A percentile compares a stretch with the other conserved stretches of the same genome.
Conservation (phyloP, 2,113 vertebrate species). For the Xenus cinereus region DNA sequence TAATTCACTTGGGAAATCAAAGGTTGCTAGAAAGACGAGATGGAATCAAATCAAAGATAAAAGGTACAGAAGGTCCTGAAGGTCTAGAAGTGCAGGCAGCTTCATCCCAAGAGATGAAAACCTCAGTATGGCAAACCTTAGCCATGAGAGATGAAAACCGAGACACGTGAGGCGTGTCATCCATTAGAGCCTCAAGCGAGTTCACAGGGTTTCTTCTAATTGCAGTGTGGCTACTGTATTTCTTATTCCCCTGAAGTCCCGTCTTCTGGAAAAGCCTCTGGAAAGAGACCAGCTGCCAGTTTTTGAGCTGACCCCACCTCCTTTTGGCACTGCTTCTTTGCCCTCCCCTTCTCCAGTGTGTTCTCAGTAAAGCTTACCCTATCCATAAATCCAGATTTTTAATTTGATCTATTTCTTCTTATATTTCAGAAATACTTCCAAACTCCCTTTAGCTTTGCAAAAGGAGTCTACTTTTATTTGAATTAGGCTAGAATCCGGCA, state of each 20-base stretch:
- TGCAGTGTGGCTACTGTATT: background rate
- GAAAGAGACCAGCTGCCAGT: background rate
- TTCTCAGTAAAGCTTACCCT: background rate
- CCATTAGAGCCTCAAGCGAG: background rate
- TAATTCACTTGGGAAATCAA: conserved; percentile 53
- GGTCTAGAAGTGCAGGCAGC: background rate
- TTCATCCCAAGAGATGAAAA: conserved; percentile 11
- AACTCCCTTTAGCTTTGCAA: background rate
- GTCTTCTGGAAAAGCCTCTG: background rate
- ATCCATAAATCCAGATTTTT: background rate
- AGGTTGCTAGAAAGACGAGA: conserved; percentile 37
- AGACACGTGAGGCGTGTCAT: background rate
- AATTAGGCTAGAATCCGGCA: background rate
- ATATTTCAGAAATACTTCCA: background rate
- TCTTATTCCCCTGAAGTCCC: background rate
- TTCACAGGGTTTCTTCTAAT: background rate
- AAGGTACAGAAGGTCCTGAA: conserved; percentile 29
- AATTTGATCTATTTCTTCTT: background rate
- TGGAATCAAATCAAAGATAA: conserved; percentile 38
- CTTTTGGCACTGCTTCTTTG: background rate
- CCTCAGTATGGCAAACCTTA: background rate
- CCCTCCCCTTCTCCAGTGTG: background rate
- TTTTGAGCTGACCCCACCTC: background rate
- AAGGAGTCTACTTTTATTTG: background rate
- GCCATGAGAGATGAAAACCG: background rate